Percentiles rank a stretch among this genome's conserved stretches.
These are phyloP conservation scores for Pluvianellus socialis DNA, from an alignment of 2,113 vertebrate genomes.

Conservation along the genomic window DNA sequence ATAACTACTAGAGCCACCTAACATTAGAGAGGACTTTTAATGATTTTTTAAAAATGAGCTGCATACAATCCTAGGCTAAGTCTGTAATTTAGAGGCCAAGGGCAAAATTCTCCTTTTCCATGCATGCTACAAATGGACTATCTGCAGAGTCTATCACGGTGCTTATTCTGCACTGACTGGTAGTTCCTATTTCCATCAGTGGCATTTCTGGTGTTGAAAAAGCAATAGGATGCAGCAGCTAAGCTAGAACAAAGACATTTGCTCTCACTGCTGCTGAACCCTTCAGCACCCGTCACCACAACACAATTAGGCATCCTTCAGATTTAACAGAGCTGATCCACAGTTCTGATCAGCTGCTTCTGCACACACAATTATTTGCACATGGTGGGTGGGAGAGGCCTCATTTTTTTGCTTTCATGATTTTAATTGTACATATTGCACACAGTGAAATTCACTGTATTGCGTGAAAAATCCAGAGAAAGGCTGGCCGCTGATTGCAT, in stretches of 20 bases:
- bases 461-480: background rate
- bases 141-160: background rate
- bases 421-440: background rate
- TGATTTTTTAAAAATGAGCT: background rate
- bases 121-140: background rate
- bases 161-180: background rate
- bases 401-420: background rate
- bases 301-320: background rate
- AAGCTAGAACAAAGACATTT: background rate
- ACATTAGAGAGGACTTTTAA: background rate
- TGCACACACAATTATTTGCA: background rate
- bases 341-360: background rate
- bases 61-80: background rate
- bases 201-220: background rate
- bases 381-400: background rate
- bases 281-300: background rate
- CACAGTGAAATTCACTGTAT: background rate
- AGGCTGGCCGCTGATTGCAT: background rate
- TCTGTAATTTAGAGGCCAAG: background rate
- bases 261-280: background rate
- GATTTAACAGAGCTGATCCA: background rate
- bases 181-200: background rate
- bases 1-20: background rate
- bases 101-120: background rate
- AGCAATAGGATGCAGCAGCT: background rate